Evolutionary conservation across 2,113 vertebrate species (phyloP).

Genomic region (Toxotes jaculatrix): DNA sequence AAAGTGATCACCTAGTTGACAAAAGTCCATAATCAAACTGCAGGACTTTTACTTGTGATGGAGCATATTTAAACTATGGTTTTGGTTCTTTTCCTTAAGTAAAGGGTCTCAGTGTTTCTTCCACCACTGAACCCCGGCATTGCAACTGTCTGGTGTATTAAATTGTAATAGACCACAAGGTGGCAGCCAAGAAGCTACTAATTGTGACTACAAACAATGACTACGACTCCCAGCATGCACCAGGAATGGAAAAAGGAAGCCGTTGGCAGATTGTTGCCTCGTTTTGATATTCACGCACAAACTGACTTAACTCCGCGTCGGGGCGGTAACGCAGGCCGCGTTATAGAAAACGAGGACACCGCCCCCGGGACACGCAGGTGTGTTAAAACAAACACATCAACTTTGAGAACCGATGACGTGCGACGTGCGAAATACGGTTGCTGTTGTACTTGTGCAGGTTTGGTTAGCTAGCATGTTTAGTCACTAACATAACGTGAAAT

Average conservation of each 20-base stretch:
- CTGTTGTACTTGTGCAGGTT: not conserved
- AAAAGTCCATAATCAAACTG: no score
- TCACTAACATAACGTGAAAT: not conserved
- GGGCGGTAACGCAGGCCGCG: not conserved
- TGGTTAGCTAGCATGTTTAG: slow-evolving; percentile 25
- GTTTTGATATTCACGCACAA: fast-evolving
- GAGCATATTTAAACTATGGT: no score
- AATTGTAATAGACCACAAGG: slow-evolving; percentile 1
- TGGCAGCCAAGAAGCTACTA: not conserved
- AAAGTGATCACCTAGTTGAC: no score
- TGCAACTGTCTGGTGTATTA: no score
- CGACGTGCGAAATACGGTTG: not conserved
- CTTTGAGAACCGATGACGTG: not conserved
- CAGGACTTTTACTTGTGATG: no score
- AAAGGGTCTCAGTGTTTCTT: no score
- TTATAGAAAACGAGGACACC: not conserved
- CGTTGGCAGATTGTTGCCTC: not conserved
- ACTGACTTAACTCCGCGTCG: fast-evolving
- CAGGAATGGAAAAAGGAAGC: slow-evolving; percentile 40
- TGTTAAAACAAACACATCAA: not conserved
- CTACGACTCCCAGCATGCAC: slow-evolving; percentile 61
- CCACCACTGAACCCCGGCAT: no score
- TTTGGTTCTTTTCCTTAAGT: no score
- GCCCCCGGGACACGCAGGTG: not conserved
- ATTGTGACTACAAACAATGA: slow-evolving; percentile 12